Evolutionary conservation across 2,888 invertebrate species (phyloP), one percentile per base, ranked within the genome.

Genomic region (Falcaria lacertinaria): DNA sequence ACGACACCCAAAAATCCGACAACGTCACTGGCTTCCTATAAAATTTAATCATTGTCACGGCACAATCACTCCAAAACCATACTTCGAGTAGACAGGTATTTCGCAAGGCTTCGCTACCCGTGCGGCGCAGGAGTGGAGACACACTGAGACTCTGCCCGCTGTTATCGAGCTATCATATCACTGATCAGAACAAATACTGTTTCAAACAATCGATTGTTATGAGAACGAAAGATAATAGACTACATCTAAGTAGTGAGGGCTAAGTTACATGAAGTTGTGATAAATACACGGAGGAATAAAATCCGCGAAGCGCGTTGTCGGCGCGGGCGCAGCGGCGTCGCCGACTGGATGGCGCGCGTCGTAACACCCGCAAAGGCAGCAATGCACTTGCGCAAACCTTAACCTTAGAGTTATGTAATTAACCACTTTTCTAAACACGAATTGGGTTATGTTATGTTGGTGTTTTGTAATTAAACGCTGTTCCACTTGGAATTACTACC

Each of bases 41-140:
- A 73, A 66, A 71, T 79, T 86, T 86, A 67, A 87, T 80, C 85
- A 87, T 88, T 66, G 75, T 80, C 43, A 54, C 52, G 53, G 64
- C 58, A 34, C 41, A 44, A 11, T 38, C 34, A 44, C 42, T 43
- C 28, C 45, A 39, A 43, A 39, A 44, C 40, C 25, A 35, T 33
- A 34, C 37, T 42, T 33, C 15, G 42, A 42, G 14, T 33, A 33
- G 11, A 25, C 39, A 11, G 32, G 16, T 32, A 44, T 59, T 61
- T 57, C 52, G 47, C 43, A 48, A 36, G 48, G 50, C 69, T 64
- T 67, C 61, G 55, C 54, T 64, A 65, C 53, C 51, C 56, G 50
- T 45, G 47, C 43, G 44, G 47, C 43, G 41, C 47, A 53, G 46
- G 55, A 58, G 51, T 60, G 56, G 60, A 59, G 61, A 60, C 57